Percentiles rank a stretch among this genome's conserved stretches.
These are phyloP conservation scores for Aradus depressus DNA, from an alignment of 2,888 invertebrate species.

Conservation along the genomic window DNA sequence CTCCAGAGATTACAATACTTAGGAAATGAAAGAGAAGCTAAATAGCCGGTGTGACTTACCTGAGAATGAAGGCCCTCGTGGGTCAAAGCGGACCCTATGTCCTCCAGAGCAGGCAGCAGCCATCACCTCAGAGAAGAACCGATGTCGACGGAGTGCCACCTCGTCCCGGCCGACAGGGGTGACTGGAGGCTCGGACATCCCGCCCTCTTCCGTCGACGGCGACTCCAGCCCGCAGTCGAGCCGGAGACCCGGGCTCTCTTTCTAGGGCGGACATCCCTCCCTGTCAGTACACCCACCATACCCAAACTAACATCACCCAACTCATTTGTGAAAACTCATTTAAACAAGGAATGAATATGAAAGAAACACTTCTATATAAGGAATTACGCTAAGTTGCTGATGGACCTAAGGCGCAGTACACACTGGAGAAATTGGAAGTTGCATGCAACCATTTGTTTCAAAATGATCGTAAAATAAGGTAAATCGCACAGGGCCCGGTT, in stretches of 20 bases:
- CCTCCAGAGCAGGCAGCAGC: constrained; percentile 60
- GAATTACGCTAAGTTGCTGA: too few relatives aligned
- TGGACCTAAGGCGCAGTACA: too few relatives aligned
- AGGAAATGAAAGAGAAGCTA: too few relatives aligned
- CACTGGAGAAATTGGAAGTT: too few relatives aligned
- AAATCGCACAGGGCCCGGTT: too few relatives aligned
- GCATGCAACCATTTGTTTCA: too few relatives aligned
- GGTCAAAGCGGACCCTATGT: constrained; percentile 65
- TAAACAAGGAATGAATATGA: too few relatives aligned
- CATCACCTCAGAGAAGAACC: constrained; percentile 66
- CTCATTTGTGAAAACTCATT: not conserved
- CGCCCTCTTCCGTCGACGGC: constrained; percentile 37
- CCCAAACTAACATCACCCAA: not conserved
- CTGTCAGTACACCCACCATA: not conserved
- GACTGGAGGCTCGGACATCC: constrained; percentile 55
- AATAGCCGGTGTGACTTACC: too few relatives aligned
- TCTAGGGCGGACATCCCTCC: not conserved
- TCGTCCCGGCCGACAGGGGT: constrained; percentile 68
- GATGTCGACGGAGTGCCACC: constrained; percentile 59
- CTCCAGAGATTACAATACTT: too few relatives aligned
- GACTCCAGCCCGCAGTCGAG: constrained; percentile 13
- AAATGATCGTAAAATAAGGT: too few relatives aligned
- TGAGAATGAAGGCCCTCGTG: constrained; percentile 55
- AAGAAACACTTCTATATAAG: too few relatives aligned
- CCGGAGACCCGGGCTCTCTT: constrained; percentile 8